Base-by-base conservation (phyloP, 2,888 invertebrate species). In the Thymelicus acteon region DNA sequence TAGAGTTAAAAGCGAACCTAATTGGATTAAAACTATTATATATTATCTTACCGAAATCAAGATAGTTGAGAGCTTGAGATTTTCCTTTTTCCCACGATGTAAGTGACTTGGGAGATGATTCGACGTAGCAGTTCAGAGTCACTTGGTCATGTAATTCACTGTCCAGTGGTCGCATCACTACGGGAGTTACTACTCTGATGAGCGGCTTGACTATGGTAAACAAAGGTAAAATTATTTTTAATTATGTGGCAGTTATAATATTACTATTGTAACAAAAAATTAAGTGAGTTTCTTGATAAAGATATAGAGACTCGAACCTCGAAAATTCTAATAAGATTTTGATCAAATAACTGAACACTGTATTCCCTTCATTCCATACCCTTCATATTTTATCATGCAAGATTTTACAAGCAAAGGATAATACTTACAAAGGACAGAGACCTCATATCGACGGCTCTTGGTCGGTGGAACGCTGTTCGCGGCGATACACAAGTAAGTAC, bases 51-150 rank as follows among this genome's bases (percentile, higher is more conserved):
- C 90, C 87, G 19, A 70, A 70, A 58, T 70, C 69, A 0, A 70
- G 83, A 72, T 71, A 70, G 47, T 70, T 70, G 4, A 70, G 63
- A 10, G 69, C 65, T 60, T 84, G 85, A 10, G 89, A 84, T 76
- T 89, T 92, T 57, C 91, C 92, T 10, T 90, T 82, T 72, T 93
- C 92, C 98, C 98, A 98, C 76, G 96, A 97, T 87, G 97, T 97
- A 87, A 98, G 95, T 44, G 98, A 96, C 85, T 96, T 96, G 48
- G 98, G 98, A 69, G 97, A 97, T 12, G 97, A 97, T 87, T 98
- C 98, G 39, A 98, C 97, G 89, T 96, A 95, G 89, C 98, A 98
- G 84, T 97, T 96, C 75, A 98, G 94, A 63, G 96, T 95, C 47
- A 97, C 97, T 87, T 97, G 96, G 12, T 54, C 54, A 54, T 54